phyloP scores from a whole-genome alignment of 2,797 vertebrate genomes.

The Pelobates cultripes region DNA sequence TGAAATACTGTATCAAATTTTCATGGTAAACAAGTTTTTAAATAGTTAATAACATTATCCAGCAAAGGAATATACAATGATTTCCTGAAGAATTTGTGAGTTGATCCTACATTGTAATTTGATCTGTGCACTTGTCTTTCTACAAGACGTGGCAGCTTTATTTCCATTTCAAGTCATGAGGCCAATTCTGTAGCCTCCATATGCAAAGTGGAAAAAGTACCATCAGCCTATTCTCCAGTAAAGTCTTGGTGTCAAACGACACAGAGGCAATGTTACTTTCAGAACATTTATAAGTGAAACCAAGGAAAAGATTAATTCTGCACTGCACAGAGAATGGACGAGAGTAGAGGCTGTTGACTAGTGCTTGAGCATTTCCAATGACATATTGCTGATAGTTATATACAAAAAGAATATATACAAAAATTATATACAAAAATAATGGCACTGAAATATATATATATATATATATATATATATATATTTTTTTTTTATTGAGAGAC shows the following conservation, averaged over 20 bases:
- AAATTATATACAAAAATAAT: too few relatives aligned
- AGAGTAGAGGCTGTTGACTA: background rate
- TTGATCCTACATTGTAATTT: background rate
- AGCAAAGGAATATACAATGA: too few relatives aligned
- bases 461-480: too few relatives aligned
- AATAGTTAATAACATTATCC: too few relatives aligned
- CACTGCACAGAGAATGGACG: background rate
- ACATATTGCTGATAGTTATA: too few relatives aligned
- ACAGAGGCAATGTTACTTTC: background rate
- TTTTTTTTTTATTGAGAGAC: too few relatives aligned
- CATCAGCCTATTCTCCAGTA: background rate
- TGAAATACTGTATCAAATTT: too few relatives aligned
- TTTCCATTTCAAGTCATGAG: too few relatives aligned
- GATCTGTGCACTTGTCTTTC: background rate
- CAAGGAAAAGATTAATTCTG: slow-evolving; percentile 7
- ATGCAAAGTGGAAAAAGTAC: background rate
- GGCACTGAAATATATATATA: too few relatives aligned
- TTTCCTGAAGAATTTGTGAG: background rate
- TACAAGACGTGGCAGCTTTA: background rate
- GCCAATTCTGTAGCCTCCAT: background rate
- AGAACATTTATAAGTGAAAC: slow-evolving; percentile 1
- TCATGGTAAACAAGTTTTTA: too few relatives aligned
- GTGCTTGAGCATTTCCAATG: too few relatives aligned
- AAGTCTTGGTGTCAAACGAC: background rate
- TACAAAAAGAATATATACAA: too few relatives aligned